These are phyloP conservation scores for Chrysina gloriosa DNA, from an alignment of 2,888 invertebrate species.

Conservation along the genomic window DNA sequence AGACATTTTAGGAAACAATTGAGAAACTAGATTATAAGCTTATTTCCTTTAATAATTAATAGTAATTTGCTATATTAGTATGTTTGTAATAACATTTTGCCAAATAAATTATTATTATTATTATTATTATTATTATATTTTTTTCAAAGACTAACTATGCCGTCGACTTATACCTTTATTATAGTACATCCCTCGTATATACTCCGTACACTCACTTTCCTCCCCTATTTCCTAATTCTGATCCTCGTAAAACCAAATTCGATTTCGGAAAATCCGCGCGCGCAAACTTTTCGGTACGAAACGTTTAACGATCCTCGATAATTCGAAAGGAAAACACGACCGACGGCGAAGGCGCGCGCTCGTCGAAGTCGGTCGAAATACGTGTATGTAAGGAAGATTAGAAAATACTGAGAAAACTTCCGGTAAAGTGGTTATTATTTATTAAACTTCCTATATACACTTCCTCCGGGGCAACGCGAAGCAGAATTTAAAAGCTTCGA, in stretches of 20 bases:
- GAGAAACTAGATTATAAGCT: too few relatives aligned
- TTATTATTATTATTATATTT: too few relatives aligned
- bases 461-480: background rate
- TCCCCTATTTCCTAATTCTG: too few relatives aligned
- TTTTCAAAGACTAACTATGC: too few relatives aligned
- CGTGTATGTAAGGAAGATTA: constrained; percentile 21
- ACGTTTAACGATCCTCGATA: constrained; percentile 1
- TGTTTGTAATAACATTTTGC: too few relatives aligned
- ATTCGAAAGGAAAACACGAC: constrained; percentile 10
- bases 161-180: too few relatives aligned
- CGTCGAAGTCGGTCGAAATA: constrained; percentile 9
- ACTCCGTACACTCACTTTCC: too few relatives aligned
- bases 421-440: background rate
- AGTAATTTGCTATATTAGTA: too few relatives aligned
- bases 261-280: background rate
- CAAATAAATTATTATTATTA: too few relatives aligned
- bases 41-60: too few relatives aligned
- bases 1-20: too few relatives aligned
- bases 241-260: background rate
- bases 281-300: constrained; percentile 11
- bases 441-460: background rate
- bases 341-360: background rate
- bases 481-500: background rate
- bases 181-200: too few relatives aligned
- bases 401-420: constrained; percentile 3